Base-by-base conservation (phyloP, 2,888 invertebrate species). In the Drosophila subsilvestris region DNA sequence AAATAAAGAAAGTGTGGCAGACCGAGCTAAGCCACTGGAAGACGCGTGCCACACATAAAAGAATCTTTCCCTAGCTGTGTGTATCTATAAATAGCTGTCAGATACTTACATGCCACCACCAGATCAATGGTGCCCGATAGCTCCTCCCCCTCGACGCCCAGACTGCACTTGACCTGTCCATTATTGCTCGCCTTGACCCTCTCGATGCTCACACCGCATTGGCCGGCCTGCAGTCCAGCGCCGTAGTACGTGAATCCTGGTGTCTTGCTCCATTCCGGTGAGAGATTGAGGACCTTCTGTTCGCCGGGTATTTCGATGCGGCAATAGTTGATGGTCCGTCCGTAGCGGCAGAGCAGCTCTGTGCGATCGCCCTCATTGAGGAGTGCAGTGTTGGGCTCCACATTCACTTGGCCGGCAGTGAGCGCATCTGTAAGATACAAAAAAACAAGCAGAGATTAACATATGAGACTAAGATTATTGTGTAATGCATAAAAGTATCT, bases 141-240 rank as follows among this genome's bases (percentile, higher is more conserved):
- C 86, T 96, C 96, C 37, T 94, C 94, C 0, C 93, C 93, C 66
- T 91, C 91, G 0, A 94, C 93, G 0, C 95, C 95, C 59, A 96
- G 90, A 42, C 93, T 93, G 89, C 96, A 97, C 54, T 93, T 94
- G 76, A 96, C 94, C 77, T 93, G 93, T 0, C 97, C 97, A 89
- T 96, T 95, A 92, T 95, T 94, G 49, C 92, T 93, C 54, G 95
- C 95, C 69, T 93, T 93, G 17, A 96, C 94, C 62, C 93, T 93
- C 67, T 93, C 93, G 71, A 97, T 95, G 63, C 92, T 93, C 5
- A 95, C 94, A 2, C 96, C 96, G 82, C 97, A 97, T 78, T 96
- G 94, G 0, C 96, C 96, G 1, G 91, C 90, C 87, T 93, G 91
- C 10, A 94, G 79, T 4, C 94, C 94, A 47, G 92, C 87, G 0